These are phyloP conservation scores for Calliphora vicina DNA, from an alignment of 1,140 invertebrate species.

Conservation along the genomic window DNA sequence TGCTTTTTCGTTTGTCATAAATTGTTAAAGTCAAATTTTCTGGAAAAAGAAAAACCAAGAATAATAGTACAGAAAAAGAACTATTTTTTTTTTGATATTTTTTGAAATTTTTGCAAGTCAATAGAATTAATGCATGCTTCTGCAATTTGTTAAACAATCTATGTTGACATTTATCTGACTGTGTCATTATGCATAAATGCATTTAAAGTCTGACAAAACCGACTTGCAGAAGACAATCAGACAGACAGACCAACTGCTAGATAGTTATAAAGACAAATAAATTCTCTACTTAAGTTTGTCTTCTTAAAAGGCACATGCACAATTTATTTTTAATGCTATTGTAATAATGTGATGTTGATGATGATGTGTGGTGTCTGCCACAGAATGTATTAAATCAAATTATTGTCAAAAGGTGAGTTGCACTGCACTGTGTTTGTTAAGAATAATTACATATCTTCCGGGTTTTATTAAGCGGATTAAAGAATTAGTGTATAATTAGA, in stretches of 20 bases:
- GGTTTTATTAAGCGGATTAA: background rate
- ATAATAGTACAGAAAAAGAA: background rate
- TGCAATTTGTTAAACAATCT: constrained; percentile 10
- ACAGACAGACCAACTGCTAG: background rate
- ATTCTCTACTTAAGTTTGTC: background rate
- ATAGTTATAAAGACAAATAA: background rate
- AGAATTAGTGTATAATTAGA: background rate
- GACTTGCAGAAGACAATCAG: background rate
- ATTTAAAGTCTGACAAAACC: background rate
- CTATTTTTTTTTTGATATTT: background rate
- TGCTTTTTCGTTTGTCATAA: background rate
- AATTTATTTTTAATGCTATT: background rate
- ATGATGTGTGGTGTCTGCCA: no score
- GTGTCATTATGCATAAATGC: constrained; percentile 8
- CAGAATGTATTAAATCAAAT: no score
- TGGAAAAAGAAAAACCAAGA: background rate
- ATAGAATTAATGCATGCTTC: constrained; percentile 16
- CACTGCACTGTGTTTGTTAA: background rate
- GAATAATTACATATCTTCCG: background rate
- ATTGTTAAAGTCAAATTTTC: background rate
- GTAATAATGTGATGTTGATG: background rate
- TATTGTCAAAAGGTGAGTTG: background rate
- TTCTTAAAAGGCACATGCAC: background rate
- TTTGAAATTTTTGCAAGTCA: background rate
- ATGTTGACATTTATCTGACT: constrained; percentile 13